phyloP scores from a whole-genome alignment of 2,797 vertebrate genomes.

The Pipistrellus nathusii region DNA sequence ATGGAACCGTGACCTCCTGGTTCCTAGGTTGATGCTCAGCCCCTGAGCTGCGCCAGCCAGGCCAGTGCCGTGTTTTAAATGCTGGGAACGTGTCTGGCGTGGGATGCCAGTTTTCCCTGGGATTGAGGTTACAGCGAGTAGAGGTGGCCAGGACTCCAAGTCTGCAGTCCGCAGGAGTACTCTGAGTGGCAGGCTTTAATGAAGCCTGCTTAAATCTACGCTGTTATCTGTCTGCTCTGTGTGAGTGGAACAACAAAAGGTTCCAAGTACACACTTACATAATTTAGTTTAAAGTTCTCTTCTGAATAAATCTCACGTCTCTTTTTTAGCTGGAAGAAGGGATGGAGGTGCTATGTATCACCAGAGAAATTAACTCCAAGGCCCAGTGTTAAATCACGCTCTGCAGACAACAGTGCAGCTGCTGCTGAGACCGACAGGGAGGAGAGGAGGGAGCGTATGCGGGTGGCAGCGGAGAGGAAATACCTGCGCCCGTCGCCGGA shows the following conservation, averaged over 20 bases:
- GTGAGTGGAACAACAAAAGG: background rate
- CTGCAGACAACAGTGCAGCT: background rate
- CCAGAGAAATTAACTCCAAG: background rate
- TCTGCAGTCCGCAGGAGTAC: background rate
- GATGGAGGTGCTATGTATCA: background rate
- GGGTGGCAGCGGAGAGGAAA: background rate
- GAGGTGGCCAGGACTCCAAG: background rate
- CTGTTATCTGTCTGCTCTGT: background rate
- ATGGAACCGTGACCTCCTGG: too few relatives aligned
- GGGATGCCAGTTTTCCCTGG: background rate
- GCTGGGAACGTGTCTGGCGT: background rate
- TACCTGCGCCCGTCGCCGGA: background rate
- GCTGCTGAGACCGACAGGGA: background rate
- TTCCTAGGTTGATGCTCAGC: too few relatives aligned
- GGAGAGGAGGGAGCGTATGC: background rate
- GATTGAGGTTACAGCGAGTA: background rate
- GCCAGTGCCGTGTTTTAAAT: background rate
- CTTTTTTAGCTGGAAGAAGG: background rate
- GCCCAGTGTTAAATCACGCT: background rate
- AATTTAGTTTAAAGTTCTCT: slow-evolving; percentile 26
- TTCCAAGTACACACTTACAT: background rate
- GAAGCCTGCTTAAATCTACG: background rate
- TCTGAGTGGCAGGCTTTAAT: background rate
- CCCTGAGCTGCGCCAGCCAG: too few relatives aligned
- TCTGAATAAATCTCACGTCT: background rate